phyloP scores from a whole-genome alignment of 1,140 invertebrate genomes.

The Carcinoscorpius rotundicauda region DNA sequence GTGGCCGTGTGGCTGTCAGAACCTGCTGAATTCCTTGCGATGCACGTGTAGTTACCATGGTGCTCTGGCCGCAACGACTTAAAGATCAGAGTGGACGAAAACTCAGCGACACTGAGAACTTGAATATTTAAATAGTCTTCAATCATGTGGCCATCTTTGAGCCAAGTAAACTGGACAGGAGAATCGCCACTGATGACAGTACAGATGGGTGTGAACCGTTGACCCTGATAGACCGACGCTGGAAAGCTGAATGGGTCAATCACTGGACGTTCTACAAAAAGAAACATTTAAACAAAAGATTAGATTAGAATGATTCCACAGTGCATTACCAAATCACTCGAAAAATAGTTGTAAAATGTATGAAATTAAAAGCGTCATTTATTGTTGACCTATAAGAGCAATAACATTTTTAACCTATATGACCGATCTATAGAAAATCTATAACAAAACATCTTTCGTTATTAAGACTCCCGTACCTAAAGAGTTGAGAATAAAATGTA shows the following conservation, averaged over 20 bases:
- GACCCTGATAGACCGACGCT: conserved; percentile 66
- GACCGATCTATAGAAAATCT: no score
- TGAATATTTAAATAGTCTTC: conserved; percentile 11
- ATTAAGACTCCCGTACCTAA: no score
- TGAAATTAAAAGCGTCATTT: no score
- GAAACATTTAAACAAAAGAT: not conserved
- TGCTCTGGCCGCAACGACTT: conserved; percentile 37
- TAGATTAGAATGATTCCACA: no score
- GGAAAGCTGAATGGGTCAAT: conserved; percentile 37
- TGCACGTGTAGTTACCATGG: conserved; percentile 58
- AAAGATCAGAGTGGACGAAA: conserved; percentile 24
- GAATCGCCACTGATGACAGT: conserved; percentile 66
- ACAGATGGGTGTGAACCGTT: conserved; percentile 71
- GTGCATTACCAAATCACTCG: no score
- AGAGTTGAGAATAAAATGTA: no score
- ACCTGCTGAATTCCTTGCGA: conserved; percentile 51
- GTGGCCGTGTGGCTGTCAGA: conserved; percentile 43
- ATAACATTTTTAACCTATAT: no score
- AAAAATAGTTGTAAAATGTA: no score
- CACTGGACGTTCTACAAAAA: conserved; percentile 22
- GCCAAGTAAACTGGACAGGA: conserved; percentile 36
- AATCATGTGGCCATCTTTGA: conserved; percentile 29
- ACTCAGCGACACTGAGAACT: conserved; percentile 20
- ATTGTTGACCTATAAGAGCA: no score
- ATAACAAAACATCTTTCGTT: no score